Conservation (phyloP, 1,140 invertebrate genomes). For the Brachionus calyciflorus region DNA sequence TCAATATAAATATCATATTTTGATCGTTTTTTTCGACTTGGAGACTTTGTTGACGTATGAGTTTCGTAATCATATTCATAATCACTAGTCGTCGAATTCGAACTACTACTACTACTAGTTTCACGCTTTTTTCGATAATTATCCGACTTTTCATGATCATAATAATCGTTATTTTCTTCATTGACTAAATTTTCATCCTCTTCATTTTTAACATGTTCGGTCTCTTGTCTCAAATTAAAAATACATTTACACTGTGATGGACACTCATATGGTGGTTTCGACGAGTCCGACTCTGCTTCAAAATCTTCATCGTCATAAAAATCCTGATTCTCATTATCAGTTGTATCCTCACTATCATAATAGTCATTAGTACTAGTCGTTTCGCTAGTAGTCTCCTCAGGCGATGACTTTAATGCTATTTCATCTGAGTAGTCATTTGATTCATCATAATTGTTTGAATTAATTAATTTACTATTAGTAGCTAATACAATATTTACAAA, state of each 20-base stretch:
- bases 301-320: neutral
- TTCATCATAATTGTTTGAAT: too few species aligned
- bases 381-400: neutral
- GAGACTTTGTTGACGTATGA: neutral
- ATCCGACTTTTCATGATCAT: neutral
- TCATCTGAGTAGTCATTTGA: too few species aligned
- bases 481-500: too few species aligned
- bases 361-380: conserved; percentile 2
- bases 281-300: neutral
- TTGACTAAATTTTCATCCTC: neutral
- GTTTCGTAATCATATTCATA: neutral
- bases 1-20: conserved; percentile 23
- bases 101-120: neutral
- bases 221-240: neutral
- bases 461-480: too few species aligned
- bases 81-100: neutral
- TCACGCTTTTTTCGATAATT: neutral
- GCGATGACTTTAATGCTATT: too few species aligned
- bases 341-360: neutral
- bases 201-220: neutral
- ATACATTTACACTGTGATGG: conserved; percentile 21
- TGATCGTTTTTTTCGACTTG: neutral
- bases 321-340: neutral
- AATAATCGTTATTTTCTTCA: neutral
- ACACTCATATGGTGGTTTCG: neutral